These are phyloP conservation scores for Notothenia rossii DNA, from an alignment of 2,113 vertebrate genomes.

Conservation along the genomic window DNA sequence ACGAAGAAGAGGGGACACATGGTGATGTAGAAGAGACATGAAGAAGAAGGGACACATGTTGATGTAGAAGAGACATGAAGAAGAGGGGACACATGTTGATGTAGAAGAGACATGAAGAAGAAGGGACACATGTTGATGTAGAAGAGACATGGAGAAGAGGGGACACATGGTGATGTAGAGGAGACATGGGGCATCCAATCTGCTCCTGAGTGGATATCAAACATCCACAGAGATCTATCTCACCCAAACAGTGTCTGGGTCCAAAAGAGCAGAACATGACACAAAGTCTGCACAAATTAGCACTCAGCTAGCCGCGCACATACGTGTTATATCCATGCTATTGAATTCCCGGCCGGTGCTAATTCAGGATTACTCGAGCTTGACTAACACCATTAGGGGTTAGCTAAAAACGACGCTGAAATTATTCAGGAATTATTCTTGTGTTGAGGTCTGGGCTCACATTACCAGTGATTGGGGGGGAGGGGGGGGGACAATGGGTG, in stretches of 20 bases:
- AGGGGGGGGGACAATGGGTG: conserved; percentile 27
- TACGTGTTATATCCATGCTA: conserved; percentile 50
- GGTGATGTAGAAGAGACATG: no score
- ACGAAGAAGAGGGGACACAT: no score
- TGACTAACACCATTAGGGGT: conserved; percentile 76
- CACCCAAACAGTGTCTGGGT: conserved; percentile 27
- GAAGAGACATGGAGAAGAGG: no score
- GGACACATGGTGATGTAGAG: no score
- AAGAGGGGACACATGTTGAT: no score
- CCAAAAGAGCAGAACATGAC: conserved; percentile 48
- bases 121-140: no score
- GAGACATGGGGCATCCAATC: no score
- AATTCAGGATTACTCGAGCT: conserved; percentile 78
- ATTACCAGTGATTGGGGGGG: conserved; percentile 54
- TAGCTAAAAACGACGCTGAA: conserved; percentile 69
- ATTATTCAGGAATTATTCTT: conserved; percentile 78
- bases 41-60: no score
- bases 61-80: no score
- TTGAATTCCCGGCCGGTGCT: conserved; percentile 69
- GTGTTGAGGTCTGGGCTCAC: conserved; percentile 50
- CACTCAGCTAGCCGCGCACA: conserved; percentile 59
- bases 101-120: no score
- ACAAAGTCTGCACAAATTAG: conserved; percentile 75
- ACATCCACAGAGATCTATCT: conserved; percentile 39
- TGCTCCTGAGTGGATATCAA: conserved; percentile 19